Percentiles rank a stretch among this genome's conserved stretches.
Evolutionary conservation across 1,140 invertebrate species (phyloP).

Genomic region (Drosophila rufa): DNA sequence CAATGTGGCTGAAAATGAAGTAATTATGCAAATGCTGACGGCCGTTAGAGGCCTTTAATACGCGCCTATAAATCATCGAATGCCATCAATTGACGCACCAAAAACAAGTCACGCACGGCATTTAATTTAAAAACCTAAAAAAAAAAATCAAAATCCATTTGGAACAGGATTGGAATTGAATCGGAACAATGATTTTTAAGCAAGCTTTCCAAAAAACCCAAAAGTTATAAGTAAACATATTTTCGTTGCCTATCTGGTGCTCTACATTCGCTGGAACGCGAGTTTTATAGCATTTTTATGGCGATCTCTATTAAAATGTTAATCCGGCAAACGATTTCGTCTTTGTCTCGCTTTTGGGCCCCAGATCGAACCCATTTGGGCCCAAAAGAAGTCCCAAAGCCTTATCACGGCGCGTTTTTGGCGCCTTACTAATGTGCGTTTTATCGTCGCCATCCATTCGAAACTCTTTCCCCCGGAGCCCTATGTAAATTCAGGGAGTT

Average conservation of each 20-base stretch:
- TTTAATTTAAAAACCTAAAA: constrained; percentile 47
- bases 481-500: constrained; percentile 77
- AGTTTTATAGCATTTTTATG: constrained; percentile 73
- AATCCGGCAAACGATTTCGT: constrained; percentile 57
- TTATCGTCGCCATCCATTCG: constrained; percentile 59
- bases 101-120: constrained; percentile 68
- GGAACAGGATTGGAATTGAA: constrained; percentile 21
- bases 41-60: constrained; percentile 63
- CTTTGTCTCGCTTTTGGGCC: constrained; percentile 50
- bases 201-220: constrained; percentile 40
- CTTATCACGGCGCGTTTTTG: constrained; percentile 75
- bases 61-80: constrained; percentile 70
- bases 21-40: constrained; percentile 75
- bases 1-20: constrained; percentile 66
- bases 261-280: constrained; percentile 52
- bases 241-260: constrained; percentile 26
- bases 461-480: neutral
- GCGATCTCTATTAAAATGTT: constrained; percentile 76
- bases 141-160: constrained; percentile 20
- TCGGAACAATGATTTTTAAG: constrained; percentile 35
- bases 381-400: constrained; percentile 6
- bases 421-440: constrained; percentile 80
- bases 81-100: constrained; percentile 34
- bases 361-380: constrained; percentile 59
- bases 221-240: constrained; percentile 38